Base-by-base conservation (phyloP, 2,888 invertebrate genomes). In the Rhodophaea formosa region DNA sequence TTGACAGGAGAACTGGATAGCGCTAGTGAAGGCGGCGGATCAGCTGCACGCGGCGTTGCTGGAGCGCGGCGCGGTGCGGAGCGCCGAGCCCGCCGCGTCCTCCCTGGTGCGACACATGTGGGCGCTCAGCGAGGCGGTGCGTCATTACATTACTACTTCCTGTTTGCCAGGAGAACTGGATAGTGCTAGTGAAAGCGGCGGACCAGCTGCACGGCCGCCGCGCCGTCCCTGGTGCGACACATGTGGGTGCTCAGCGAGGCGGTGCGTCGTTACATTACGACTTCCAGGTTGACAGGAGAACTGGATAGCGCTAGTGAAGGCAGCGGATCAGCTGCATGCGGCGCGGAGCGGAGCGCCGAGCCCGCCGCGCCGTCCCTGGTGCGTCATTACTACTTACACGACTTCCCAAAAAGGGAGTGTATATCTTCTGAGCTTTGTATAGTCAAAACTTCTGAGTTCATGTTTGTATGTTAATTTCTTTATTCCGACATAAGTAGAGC, bases 121-220 rank as follows among this genome's bases (percentile, higher is more conserved):
- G n/a, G n/a, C n/a, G n/a, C n/a, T n/a, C n/a, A n/a, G n/a, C n/a
- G n/a, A n/a, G n/a, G n/a, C n/a, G n/a, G n/a, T n/a, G n/a, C n/a
- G n/a, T n/a, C n/a, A n/a, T n/a, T n/a, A n/a, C n/a, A n/a, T n/a
- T n/a, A n/a, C n/a, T n/a, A n/a, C n/a, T n/a, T n/a, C n/a, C n/a
- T n/a, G n/a, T n/a, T n/a, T 56, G 45, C 12, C 64, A 89, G 91
- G 90, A 89, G 61, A 91, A 90, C 70, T 91, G 91, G 91, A 91
- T 91, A 79, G 80, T 86, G 32, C 84, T 84, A 14, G 91, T 91
- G 56, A 85, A 87, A 58, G 91, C 91, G 0, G 85, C 89, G 0
- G 91, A 91, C 66, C 86, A 86, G 68, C 83, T 91, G 57, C 91
- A 91, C 79, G 72, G 85, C n/a, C n/a, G n/a, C n/a, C n/a, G n/a